phyloP scores from a whole-genome alignment of 2,888 invertebrate genomes.

The Agriopis leucophaearia region DNA sequence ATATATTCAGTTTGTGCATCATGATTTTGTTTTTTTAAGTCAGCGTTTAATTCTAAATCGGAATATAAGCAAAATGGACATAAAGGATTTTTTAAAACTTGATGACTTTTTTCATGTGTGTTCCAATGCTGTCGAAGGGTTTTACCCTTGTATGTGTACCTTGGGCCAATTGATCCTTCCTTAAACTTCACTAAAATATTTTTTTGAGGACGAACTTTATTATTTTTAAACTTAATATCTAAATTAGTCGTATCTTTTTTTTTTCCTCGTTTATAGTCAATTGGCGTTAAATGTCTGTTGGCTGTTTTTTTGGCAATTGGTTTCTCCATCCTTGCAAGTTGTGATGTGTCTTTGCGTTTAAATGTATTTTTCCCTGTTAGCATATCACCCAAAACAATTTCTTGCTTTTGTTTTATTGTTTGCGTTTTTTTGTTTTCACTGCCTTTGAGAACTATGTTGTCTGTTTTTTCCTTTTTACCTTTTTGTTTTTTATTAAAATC shows the following conservation, averaged over 20 bases:
- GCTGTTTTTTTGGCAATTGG: background rate
- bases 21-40: background rate
- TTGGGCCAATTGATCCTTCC: background rate
- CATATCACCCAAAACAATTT: background rate
- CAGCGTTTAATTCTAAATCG: background rate
- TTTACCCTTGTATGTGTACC: background rate
- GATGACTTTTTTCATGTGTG: background rate
- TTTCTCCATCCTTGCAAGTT: background rate
- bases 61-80: background rate
- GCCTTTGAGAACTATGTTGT: background rate
- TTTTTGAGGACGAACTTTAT: background rate
- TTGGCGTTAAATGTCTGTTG: background rate
- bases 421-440: background rate
- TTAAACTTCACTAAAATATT: background rate
- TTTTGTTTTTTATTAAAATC: background rate
- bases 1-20: background rate
- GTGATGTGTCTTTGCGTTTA: background rate
- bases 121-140: background rate
- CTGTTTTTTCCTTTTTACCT: background rate
- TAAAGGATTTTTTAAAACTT: background rate
- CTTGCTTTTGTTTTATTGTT: background rate
- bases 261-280: background rate
- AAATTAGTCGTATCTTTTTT: background rate
- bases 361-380: background rate
- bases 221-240: background rate